These are phyloP conservation scores for Pantala flavescens DNA, from an alignment of 1,140 invertebrate genomes.

Conservation along the genomic window DNA sequence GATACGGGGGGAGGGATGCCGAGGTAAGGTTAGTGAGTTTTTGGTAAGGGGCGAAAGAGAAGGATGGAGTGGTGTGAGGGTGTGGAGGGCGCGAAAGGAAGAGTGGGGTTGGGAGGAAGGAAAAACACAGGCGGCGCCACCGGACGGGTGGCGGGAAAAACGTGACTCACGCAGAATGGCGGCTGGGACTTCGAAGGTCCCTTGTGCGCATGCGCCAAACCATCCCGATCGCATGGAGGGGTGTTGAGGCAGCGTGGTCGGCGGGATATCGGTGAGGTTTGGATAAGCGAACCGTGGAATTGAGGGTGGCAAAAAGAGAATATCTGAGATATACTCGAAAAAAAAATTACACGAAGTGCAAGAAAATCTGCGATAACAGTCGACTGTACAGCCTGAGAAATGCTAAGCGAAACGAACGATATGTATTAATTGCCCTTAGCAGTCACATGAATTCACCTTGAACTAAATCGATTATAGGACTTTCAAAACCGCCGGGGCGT, in stretches of 20 bases:
- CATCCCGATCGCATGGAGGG: neutral
- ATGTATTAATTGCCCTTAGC: too few species aligned
- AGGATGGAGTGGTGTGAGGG: neutral
- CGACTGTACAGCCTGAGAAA: too few species aligned
- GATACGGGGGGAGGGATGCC: neutral
- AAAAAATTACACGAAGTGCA: too few species aligned
- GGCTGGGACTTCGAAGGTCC: neutral
- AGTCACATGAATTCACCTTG: too few species aligned
- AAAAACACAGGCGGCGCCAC: neutral
- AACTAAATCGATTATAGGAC: too few species aligned
- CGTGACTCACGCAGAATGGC: slow-evolving; percentile 6
- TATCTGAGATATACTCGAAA: too few species aligned
- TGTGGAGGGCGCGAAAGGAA: neutral
- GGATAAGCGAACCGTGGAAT: too few species aligned
- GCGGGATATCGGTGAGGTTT: neutral
- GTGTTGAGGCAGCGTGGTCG: neutral
- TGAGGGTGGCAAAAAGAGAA: too few species aligned
- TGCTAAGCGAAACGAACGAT: too few species aligned
- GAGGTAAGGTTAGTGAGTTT: neutral
- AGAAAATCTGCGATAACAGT: too few species aligned
- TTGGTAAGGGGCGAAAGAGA: neutral
- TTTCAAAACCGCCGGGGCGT: too few species aligned
- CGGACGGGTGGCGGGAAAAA: slow-evolving; percentile 1
- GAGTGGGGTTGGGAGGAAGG: neutral
- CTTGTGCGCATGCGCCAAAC: neutral